A percentile compares a stretch with the other conserved stretches of the same genome.
These are phyloP conservation scores for Eumerus sabulonum DNA, from an alignment of 2,888 invertebrate genomes.

Conservation along the genomic window DNA sequence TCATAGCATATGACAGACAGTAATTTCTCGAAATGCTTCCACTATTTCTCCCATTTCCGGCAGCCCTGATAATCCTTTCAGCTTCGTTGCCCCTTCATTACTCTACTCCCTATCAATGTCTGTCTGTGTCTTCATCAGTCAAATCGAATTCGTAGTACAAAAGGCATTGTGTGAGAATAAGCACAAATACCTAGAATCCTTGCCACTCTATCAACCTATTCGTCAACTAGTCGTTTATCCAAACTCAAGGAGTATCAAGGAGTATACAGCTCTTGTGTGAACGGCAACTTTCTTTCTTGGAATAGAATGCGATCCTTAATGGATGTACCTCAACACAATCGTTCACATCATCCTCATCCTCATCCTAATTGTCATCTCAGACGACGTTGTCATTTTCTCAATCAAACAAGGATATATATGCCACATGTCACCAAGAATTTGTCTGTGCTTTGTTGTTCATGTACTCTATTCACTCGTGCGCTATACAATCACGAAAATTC, in stretches of 20 bases:
- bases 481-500: slow-evolving; percentile 21
- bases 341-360: background rate
- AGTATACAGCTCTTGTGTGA: too few species aligned
- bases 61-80: too few species aligned
- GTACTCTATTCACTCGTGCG: background rate
- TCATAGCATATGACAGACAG: slow-evolving; percentile 36
- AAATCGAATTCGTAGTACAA: slow-evolving; percentile 48
- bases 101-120: background rate
- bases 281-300: slow-evolving; percentile 15
- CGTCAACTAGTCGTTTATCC: too few species aligned
- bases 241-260: too few species aligned
- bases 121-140: background rate
- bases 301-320: slow-evolving; percentile 39
- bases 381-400: background rate
- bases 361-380: background rate
- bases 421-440: background rate
- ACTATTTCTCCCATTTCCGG: background rate
- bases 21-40: slow-evolving; percentile 46
- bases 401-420: slow-evolving; percentile 5
- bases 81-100: background rate
- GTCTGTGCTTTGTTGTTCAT: background rate
- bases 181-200: too few species aligned
- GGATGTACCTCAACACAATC: slow-evolving; percentile 38
- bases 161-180: slow-evolving; percentile 5
- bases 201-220: too few species aligned